Conservation (phyloP, 2,888 invertebrate genomes). For the Clepsis dumicolana region DNA sequence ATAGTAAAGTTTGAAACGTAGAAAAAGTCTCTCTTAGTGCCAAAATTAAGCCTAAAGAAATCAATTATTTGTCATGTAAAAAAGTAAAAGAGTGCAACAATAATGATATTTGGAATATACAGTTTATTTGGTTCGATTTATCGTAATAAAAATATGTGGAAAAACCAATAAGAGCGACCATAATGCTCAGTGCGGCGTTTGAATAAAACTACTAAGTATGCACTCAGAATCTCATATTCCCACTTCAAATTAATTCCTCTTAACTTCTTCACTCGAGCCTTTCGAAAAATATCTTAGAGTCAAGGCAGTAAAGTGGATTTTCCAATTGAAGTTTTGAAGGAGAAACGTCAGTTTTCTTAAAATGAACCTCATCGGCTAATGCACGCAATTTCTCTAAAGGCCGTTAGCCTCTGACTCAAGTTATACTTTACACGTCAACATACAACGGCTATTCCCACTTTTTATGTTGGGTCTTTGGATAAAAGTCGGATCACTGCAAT, state of each 20-base stretch:
- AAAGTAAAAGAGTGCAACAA: too few species aligned
- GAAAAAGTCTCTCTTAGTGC: too few species aligned
- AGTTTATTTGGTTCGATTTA: too few species aligned
- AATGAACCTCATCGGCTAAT: constrained; percentile 20
- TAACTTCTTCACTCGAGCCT: not conserved
- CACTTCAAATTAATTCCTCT: not conserved
- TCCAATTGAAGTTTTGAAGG: constrained; percentile 11
- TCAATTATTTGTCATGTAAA: too few species aligned
- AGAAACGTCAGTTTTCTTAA: constrained; percentile 18
- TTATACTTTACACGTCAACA: constrained; percentile 23
- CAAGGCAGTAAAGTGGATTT: not conserved
- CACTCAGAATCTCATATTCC: constrained; percentile 11
- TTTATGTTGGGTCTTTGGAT: not conserved
- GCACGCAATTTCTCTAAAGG: constrained; percentile 38
- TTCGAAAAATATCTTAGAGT: not conserved
- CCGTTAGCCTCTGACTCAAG: constrained; percentile 38
- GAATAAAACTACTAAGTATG: not conserved
- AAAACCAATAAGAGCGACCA: not conserved
- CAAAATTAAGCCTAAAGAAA: too few species aligned
- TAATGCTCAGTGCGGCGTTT: not conserved
- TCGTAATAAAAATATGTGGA: too few species aligned
- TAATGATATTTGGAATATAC: too few species aligned
- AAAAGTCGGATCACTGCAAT: too few species aligned
- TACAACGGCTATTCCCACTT: not conserved
- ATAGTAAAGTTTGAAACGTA: too few species aligned